phyloP scores from a whole-genome alignment of 2,113 vertebrate genomes.

The Ctenodactylus gundi region DNA sequence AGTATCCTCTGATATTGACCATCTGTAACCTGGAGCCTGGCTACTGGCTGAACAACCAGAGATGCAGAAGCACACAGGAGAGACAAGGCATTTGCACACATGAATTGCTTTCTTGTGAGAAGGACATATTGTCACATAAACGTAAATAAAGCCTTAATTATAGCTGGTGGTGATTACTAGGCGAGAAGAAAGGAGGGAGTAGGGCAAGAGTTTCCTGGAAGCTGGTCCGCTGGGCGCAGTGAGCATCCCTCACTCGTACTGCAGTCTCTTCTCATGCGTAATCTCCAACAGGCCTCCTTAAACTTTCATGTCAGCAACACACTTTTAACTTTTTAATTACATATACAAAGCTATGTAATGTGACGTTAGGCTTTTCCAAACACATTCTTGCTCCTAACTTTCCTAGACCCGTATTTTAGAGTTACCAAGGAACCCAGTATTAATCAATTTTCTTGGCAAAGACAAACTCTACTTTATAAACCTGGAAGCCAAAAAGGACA shows the following conservation, averaged over 20 bases:
- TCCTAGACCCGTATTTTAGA: neutral
- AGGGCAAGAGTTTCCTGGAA: neutral
- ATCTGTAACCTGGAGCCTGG: neutral
- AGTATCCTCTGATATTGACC: neutral
- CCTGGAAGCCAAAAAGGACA: neutral
- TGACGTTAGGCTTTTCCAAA: neutral
- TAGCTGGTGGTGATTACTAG: neutral
- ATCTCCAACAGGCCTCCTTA: neutral
- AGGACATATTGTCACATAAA: neutral
- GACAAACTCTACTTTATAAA: conserved; percentile 13
- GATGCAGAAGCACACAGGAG: neutral
- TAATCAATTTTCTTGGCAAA: conserved; percentile 9
- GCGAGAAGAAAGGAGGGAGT: neutral
- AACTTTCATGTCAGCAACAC: neutral
- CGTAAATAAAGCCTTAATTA: neutral
- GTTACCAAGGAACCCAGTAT: neutral
- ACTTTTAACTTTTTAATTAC: neutral
- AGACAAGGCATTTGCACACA: neutral
- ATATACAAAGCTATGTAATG: neutral
- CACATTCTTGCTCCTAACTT: neutral
- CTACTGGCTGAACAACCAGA: neutral
- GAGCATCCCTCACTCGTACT: neutral
- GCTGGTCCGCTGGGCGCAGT: neutral
- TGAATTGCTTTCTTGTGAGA: neutral
- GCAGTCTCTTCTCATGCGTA: neutral